Evolutionary conservation across 2,113 vertebrate genomes (phyloP), one percentile per base, ranked within the genome.

Genomic region (Paratilapia polleni): DNA sequence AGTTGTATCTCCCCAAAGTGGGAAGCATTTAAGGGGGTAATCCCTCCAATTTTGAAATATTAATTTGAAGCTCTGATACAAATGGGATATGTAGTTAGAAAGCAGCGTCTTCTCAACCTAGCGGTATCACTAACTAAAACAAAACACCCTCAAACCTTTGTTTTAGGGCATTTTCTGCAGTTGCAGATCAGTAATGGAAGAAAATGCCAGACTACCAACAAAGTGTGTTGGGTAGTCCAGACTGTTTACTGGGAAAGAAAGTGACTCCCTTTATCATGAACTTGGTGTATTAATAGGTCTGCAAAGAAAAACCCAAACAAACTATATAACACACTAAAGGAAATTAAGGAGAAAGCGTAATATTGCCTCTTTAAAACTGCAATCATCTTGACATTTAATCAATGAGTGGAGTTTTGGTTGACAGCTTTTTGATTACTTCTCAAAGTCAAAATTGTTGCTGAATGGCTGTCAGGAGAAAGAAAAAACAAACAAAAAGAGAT

Each of bases 381-480:
- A 54, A n/a, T 31, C 66, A 31, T 52, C 17, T 52, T 54, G 68
- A 73, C 26, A 73, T 34, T 54, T 73, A 54, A 54, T n/a, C 68
- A 34, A 73, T 73, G 19, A 54, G 9, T 26, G 5, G 47, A 52
- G 26, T 34, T 54, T 73, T 24, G 6, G 19, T 28, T 59, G 17
- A 47, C 68, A 59, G 17, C 36, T 61, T 86, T 73, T 77, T 31
- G 24, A 68, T 57, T 77, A 56, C 10, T 76, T 47, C 64, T 43
- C 59, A 66, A 64, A 76, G 47, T 62, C 10, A 61, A 78, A 84
- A 34, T 43, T 34, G 6, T 22, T 5, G 22, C 28, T 70, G 58
- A 20, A 28, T 60, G 19, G 62, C 26, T 64, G 68, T 43, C 70
- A 17, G 14, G n/a, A 49, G 28, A 75, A 78, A 41, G 60, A 56